Percentiles rank a stretch among this genome's conserved stretches.
phyloP scores from a whole-genome alignment of 1,140 invertebrate species.

The Dendroctonus valens region DNA sequence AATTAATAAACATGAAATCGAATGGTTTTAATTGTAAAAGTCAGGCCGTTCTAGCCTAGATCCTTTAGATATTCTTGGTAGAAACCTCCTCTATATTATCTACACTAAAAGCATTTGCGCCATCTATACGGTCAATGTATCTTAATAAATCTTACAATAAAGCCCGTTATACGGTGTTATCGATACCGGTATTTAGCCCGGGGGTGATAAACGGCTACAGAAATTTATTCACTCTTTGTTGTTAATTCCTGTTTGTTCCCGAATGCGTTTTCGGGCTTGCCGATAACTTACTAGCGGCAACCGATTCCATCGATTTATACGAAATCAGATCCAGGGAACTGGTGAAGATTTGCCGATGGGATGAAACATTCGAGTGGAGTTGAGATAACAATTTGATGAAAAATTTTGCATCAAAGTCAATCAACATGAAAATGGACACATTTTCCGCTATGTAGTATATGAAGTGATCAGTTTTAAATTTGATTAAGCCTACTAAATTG shows the following conservation, averaged over 20 bases:
- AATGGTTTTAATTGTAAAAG: no score
- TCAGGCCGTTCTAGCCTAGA: no score
- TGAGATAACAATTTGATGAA: no score
- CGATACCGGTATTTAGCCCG: slow-evolving; percentile 30
- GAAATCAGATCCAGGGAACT: background rate
- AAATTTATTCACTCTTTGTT: slow-evolving; percentile 32
- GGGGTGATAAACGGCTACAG: slow-evolving; percentile 26
- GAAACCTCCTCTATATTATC: background rate
- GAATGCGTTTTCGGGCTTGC: slow-evolving; percentile 20
- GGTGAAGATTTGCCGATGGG: background rate
- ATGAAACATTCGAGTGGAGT: no score
- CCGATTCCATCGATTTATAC: slow-evolving; percentile 4
- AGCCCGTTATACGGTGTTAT: slow-evolving; percentile 29
- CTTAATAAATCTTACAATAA: slow-evolving; percentile 31
- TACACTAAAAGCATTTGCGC: slow-evolving; percentile 1
- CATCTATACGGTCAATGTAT: slow-evolving; percentile 27
- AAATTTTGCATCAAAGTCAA: no score
- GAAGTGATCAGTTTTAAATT: no score
- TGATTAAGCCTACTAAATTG: no score
- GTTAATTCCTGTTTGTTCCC: slow-evolving; percentile 31
- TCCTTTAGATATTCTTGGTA: no score
- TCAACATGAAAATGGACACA: no score
- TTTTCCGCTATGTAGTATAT: no score
- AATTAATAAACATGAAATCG: no score
- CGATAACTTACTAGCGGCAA: slow-evolving; percentile 16